Evolutionary conservation across 2,113 vertebrate genomes (phyloP).

Genomic region (Theristicus caerulescens): DNA sequence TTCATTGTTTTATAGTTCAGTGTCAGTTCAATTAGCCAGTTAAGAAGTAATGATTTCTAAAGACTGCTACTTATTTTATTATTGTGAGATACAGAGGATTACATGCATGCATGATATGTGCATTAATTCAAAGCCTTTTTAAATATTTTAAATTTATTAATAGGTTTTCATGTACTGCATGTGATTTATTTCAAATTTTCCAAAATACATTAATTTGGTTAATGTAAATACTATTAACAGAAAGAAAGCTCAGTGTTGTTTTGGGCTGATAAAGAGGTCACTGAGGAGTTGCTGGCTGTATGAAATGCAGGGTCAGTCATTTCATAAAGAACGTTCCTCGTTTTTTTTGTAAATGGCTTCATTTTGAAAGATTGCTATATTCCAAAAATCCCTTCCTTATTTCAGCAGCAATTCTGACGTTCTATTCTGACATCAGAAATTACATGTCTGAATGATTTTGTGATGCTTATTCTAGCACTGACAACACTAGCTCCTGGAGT

Average conservation of each 20-base stretch:
- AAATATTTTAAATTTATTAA: background rate
- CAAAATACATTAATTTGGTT: background rate
- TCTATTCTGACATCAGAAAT: constrained; percentile 62
- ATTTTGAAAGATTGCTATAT: background rate
- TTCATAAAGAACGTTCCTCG: background rate
- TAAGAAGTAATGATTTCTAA: constrained; percentile 15
- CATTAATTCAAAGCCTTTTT: background rate
- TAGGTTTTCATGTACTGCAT: background rate
- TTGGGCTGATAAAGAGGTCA: constrained; percentile 28
- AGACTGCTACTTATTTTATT: constrained; percentile 8
- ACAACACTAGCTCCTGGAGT: background rate
- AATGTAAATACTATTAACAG: background rate
- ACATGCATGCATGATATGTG: background rate
- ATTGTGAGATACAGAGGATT: background rate
- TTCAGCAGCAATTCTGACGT: constrained; percentile 40
- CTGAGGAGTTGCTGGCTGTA: background rate
- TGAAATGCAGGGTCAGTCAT: background rate
- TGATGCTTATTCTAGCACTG: constrained; percentile 25
- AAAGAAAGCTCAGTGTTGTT: background rate
- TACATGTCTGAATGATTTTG: constrained; percentile 27
- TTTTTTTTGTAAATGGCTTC: background rate
- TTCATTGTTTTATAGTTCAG: background rate
- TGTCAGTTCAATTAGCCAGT: background rate
- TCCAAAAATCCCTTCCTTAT: constrained; percentile 18
- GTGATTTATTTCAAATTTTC: background rate